Conservation (phyloP, 1,140 invertebrate genomes). For the Meloidogyne floridensis region DNA sequence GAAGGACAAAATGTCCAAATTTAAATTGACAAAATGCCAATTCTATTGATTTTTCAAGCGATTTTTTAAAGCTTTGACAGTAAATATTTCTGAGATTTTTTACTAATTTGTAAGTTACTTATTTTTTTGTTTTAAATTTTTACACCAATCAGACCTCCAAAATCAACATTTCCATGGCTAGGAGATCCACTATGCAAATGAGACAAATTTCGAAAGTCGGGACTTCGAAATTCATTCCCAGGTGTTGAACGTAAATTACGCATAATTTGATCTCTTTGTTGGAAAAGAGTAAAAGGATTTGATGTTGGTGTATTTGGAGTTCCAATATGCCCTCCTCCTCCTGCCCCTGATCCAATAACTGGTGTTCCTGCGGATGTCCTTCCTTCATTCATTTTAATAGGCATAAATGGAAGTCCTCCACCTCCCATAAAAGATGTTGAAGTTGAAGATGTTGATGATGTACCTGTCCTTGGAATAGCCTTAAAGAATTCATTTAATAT, state of each 20-base stretch:
- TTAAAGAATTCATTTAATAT: conserved; percentile 8
- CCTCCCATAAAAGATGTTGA: not conserved
- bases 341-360: not conserved
- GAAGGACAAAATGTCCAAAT: not conserved
- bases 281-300: conserved; percentile 25
- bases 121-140: not conserved
- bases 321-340: not conserved
- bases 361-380: not conserved
- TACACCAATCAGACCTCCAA: conserved; percentile 18
- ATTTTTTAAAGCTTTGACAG: not conserved
- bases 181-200: conserved; percentile 13
- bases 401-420: conserved; percentile 14
- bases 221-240: conserved; percentile 13
- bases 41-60: not conserved
- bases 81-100: too few species aligned
- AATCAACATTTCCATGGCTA: conserved; percentile 15
- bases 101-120: not conserved
- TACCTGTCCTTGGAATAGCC: not conserved
- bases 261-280: conserved; percentile 22
- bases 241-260: conserved; percentile 21
- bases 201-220: conserved; percentile 16
- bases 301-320: not conserved
- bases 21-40: not conserved
- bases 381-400: conserved; percentile 3
- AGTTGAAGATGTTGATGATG: not conserved